Base-by-base conservation (phyloP, 1,140 invertebrate species). In the Babylonia areolata region DNA sequence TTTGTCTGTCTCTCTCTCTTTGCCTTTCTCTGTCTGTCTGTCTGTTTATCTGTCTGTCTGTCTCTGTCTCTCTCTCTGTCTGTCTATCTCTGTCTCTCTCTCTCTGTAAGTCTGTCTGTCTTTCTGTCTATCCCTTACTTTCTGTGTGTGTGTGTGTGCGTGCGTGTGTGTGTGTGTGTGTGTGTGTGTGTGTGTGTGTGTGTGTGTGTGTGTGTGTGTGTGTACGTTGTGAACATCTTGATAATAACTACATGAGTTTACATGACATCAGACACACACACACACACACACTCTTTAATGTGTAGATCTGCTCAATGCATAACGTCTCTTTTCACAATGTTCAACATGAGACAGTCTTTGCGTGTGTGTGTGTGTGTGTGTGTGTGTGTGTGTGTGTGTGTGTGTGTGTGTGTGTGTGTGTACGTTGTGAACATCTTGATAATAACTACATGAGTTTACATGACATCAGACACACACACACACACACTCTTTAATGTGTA, bases 71-170 rank as follows among this genome's bases (percentile, higher is more conserved):
- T 39, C 73, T 33, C 73, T 33, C 73, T 33, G 6, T 33, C 31
- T 39, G 6, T 33, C 17, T n/a, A n/a, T n/a, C n/a, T n/a, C n/a
- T n/a, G n/a, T n/a, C n/a, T n/a, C n/a, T n/a, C n/a, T n/a, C n/a
- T n/a, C n/a, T n/a, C n/a, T n/a, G n/a, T n/a, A n/a, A n/a, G n/a
- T n/a, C n/a, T n/a, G n/a, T n/a, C n/a, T n/a, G n/a, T n/a, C n/a
- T n/a, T n/a, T n/a, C n/a, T n/a, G n/a, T n/a, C n/a, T n/a, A n/a
- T n/a, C n/a, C n/a, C n/a, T n/a, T n/a, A n/a, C n/a, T n/a, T n/a
- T n/a, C n/a, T n/a, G n/a, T n/a, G n/a, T n/a, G n/a, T 83, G 3
- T 54, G 46, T 83, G 46, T 83, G 51, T 83, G 51, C 37, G 51
- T 84, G 31, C 73, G 54, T 37, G 54, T 42, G 54, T 71, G 54